A percentile compares a stretch with the other conserved stretches of the same genome.
Conservation (phyloP, 2,113 vertebrate genomes). For the Psilopsiagon aurifrons region DNA sequence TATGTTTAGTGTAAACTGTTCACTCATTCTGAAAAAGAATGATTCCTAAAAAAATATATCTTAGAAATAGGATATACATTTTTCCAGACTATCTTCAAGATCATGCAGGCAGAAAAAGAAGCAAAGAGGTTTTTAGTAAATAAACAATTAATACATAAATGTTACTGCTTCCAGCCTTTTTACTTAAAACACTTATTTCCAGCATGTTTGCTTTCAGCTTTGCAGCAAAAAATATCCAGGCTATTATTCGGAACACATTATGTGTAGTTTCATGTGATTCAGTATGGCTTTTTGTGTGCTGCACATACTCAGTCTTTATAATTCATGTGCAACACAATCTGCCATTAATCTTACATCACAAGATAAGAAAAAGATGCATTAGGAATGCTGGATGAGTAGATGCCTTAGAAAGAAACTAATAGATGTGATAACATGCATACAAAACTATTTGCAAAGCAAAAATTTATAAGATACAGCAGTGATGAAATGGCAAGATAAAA, state of each 20-base stretch:
- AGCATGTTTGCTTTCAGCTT: not conserved
- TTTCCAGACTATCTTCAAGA: not conserved
- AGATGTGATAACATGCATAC: not conserved
- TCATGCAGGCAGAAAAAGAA: not conserved
- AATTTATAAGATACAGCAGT: not conserved
- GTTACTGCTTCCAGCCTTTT: not conserved
- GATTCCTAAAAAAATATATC: not conserved
- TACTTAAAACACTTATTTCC: not conserved
- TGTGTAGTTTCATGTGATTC: not conserved
- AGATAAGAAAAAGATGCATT: conserved; percentile 20
- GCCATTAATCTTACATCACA: conserved; percentile 1
- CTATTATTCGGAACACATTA: not conserved
- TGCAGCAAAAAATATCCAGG: not conserved
- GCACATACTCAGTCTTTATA: not conserved
- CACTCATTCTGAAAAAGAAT: not conserved
- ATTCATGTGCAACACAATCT: conserved; percentile 18
- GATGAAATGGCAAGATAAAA: not conserved
- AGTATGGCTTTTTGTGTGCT: not conserved
- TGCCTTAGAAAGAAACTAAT: not conserved
- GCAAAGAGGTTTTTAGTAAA: not conserved
- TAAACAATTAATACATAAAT: conserved; percentile 10
- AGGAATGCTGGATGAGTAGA: not conserved
- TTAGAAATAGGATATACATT: not conserved
- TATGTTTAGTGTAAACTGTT: not conserved
- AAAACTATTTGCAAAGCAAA: not conserved